Conservation (phyloP, 2,797 vertebrate genomes). For the Lycodopsis pacificus region DNA sequence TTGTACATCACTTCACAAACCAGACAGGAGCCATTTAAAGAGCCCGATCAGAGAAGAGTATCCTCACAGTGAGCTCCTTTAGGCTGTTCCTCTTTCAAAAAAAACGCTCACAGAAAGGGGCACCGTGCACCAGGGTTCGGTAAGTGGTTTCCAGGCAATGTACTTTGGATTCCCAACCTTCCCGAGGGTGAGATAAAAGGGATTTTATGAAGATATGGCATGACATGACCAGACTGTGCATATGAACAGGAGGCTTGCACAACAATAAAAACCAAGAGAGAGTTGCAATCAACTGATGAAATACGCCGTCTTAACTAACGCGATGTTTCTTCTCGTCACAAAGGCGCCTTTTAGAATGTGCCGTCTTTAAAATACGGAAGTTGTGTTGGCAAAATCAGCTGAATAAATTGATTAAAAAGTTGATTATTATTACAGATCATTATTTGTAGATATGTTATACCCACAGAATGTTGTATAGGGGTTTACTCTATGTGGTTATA, state of each 20-base stretch:
- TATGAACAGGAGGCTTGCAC: slow-evolving; percentile 29
- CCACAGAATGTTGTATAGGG: neutral
- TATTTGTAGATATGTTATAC: neutral
- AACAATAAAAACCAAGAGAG: slow-evolving; percentile 32
- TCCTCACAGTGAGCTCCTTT: slow-evolving; percentile 56
- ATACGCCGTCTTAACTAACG: neutral
- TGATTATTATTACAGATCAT: neutral
- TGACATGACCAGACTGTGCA: slow-evolving; percentile 49
- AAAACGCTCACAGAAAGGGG: slow-evolving; percentile 47
- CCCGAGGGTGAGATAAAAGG: slow-evolving; percentile 50
- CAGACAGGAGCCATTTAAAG: slow-evolving; percentile 61
- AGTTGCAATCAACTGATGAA: slow-evolving; percentile 19
- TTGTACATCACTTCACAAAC: slow-evolving; percentile 63
- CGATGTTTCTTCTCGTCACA: neutral
- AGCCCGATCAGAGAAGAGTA: slow-evolving; percentile 55
- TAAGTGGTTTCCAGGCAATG: slow-evolving; percentile 69
- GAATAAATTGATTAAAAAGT: neutral
- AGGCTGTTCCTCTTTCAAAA: slow-evolving; percentile 50
- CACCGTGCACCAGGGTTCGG: slow-evolving; percentile 46
- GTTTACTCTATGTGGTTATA: neutral
- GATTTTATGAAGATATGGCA: slow-evolving; percentile 51
- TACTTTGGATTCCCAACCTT: slow-evolving; percentile 57
- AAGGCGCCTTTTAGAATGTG: neutral
- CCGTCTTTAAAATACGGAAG: neutral
- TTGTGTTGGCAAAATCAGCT: neutral